Percentiles rank a stretch among this genome's conserved stretches.
These are phyloP conservation scores for Synanceia verrucosa DNA, from an alignment of 2,797 vertebrate species.

Conservation along the genomic window DNA sequence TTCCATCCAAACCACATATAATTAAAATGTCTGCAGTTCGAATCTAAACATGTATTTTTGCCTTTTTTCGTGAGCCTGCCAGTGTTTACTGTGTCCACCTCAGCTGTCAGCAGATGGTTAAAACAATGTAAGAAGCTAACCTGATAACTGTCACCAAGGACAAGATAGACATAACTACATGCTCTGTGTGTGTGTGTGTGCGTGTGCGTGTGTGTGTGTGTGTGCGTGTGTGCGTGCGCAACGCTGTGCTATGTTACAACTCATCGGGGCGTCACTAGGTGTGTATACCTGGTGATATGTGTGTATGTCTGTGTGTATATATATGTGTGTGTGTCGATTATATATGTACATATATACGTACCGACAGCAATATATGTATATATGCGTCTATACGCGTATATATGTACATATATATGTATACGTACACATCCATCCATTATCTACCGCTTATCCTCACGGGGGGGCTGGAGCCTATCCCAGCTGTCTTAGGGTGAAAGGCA, in stretches of 20 bases:
- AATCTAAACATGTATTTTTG: conserved; percentile 8
- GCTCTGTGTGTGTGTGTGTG: conserved; percentile 3
- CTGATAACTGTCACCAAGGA: conserved; percentile 1
- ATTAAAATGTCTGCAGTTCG: conserved; percentile 31
- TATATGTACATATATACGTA: too few relatives aligned
- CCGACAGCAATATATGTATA: too few relatives aligned
- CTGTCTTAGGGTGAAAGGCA: too few relatives aligned
- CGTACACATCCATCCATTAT: too few relatives aligned
- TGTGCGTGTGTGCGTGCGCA: conserved; percentile 35
- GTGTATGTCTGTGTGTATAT: too few relatives aligned
- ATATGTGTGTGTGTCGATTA: too few relatives aligned
- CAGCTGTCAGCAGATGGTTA: conserved; percentile 20
- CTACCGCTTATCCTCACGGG: too few relatives aligned
- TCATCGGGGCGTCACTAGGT: too few relatives aligned
- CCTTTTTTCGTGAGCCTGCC: background rate
- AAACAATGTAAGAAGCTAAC: conserved; percentile 25
- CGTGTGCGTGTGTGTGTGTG: conserved; percentile 14
- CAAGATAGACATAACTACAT: background rate
- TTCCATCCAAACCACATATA: conserved; percentile 16
- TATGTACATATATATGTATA: too few relatives aligned
- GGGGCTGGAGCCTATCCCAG: too few relatives aligned
- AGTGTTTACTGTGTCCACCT: background rate
- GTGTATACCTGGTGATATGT: too few relatives aligned
- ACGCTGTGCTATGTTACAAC: conserved; percentile 32
- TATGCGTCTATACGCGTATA: too few relatives aligned